A percentile compares a stretch with the other conserved stretches of the same genome.
Evolutionary conservation across 2,888 invertebrate genomes (phyloP).

Genomic region (Heteropelma amictum): DNA sequence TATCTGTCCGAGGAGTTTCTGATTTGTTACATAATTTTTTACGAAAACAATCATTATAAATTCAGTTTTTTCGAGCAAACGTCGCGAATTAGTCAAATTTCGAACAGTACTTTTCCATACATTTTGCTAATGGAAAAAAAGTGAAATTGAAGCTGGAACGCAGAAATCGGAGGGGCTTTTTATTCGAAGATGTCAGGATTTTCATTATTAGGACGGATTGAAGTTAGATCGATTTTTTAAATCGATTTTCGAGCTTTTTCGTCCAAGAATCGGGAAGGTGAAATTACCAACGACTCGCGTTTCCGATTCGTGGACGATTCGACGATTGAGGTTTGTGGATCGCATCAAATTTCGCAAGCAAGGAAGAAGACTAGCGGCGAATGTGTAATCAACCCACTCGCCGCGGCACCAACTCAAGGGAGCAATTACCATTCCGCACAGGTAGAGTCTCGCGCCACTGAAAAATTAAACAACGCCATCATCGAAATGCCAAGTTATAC

Average conservation of each 20-base stretch:
- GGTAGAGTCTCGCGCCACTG: constrained; percentile 55
- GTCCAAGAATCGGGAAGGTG: not conserved
- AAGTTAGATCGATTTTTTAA: not conserved
- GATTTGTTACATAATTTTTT: not conserved
- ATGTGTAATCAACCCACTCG: constrained; percentile 83
- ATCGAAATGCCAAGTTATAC: not conserved
- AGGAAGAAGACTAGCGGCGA: constrained; percentile 80
- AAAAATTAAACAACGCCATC: constrained; percentile 13
- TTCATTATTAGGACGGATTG: too few species aligned
- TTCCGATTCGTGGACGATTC: constrained; percentile 7
- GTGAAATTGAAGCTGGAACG: too few species aligned
- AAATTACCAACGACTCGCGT: constrained; percentile 41
- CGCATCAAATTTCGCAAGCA: constrained; percentile 76
- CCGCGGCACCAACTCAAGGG: constrained; percentile 82
- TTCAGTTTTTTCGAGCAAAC: too few species aligned
- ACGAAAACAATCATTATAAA: too few species aligned
- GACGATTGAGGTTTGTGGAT: not conserved
- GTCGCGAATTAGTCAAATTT: too few species aligned
- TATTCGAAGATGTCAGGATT: too few species aligned
- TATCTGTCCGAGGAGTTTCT: constrained; percentile 71
- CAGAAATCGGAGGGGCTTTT: too few species aligned
- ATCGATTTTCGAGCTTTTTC: not conserved
- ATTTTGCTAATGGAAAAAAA: too few species aligned
- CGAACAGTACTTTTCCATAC: not conserved
- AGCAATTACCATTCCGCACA: constrained; percentile 80